Evolutionary conservation across 2,797 vertebrate species (phyloP).

Genomic region (Acanthis flammea): DNA sequence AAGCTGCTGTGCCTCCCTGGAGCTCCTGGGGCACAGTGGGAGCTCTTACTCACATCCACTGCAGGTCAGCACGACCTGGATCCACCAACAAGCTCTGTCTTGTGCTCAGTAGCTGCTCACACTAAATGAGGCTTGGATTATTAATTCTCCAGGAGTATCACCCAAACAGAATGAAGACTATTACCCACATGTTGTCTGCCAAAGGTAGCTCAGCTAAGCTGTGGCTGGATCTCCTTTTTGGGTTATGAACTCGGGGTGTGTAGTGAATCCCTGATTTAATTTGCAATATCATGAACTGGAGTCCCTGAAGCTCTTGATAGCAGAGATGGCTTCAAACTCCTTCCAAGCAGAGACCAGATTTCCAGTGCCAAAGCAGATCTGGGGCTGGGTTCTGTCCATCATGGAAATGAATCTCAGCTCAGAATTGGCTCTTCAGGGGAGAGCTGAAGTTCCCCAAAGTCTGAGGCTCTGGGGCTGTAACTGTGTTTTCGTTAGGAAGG

Average conservation of each 20-base stretch:
- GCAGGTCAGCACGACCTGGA: background rate
- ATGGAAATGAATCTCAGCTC: background rate
- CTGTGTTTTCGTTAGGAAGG: background rate
- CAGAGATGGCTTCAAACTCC: background rate
- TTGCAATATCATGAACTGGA: background rate
- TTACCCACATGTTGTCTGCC: background rate
- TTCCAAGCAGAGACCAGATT: background rate
- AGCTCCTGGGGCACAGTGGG: background rate
- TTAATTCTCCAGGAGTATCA: conserved; percentile 7
- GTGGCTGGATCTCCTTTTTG: background rate
- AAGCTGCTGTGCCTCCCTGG: background rate
- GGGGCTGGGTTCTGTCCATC: background rate
- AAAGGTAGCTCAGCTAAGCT: background rate
- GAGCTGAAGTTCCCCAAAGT: background rate
- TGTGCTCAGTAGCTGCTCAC: conserved; percentile 13
- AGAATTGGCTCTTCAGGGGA: background rate
- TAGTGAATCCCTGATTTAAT: background rate
- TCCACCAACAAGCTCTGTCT: background rate
- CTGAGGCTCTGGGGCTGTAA: background rate
- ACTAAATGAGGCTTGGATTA: background rate
- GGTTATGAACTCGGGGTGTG: background rate
- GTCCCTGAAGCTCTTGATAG: background rate
- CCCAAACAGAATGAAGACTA: background rate
- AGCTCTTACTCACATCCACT: background rate
- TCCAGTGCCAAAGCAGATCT: background rate